phyloP scores from a whole-genome alignment of 2,113 vertebrate species.

The Plecturocebus donacophilus region DNA sequence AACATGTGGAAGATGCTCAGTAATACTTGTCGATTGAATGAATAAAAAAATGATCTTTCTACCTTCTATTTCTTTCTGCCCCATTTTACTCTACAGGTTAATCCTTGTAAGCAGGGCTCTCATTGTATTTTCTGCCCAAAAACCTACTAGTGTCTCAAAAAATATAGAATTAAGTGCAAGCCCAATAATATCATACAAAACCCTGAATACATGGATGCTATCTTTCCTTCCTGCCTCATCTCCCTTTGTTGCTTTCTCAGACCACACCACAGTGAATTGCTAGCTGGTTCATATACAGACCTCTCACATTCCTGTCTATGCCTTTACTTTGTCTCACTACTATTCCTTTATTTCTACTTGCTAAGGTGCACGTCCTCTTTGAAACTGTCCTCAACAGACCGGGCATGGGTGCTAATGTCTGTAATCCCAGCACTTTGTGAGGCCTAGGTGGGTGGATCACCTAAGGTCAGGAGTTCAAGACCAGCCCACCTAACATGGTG shows the following conservation, averaged over 20 bases:
- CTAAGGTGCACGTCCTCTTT: not conserved
- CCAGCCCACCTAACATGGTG: too few relatives aligned
- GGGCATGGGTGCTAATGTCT: too few relatives aligned
- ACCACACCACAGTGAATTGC: not conserved
- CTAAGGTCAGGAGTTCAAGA: too few relatives aligned
- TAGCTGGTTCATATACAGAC: not conserved
- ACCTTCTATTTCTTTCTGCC: not conserved
- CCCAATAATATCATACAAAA: not conserved
- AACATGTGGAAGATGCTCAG: not conserved
- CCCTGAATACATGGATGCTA: not conserved
- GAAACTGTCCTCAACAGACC: not conserved
- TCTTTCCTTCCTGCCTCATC: not conserved
- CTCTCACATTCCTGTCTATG: not conserved
- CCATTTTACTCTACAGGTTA: not conserved
- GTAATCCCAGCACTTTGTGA: too few relatives aligned
- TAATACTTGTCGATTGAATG: not conserved
- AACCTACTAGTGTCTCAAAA: not conserved
- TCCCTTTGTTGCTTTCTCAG: not conserved
- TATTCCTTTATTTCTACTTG: not conserved
- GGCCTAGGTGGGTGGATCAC: too few relatives aligned
- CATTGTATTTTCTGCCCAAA: not conserved
- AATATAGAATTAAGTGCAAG: not conserved
- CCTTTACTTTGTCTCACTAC: not conserved
- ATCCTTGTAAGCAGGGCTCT: not conserved
- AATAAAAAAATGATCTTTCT: not conserved